Evolutionary conservation across 2,797 vertebrate genomes (phyloP).

Genomic region (Phataginus tricuspis): DNA sequence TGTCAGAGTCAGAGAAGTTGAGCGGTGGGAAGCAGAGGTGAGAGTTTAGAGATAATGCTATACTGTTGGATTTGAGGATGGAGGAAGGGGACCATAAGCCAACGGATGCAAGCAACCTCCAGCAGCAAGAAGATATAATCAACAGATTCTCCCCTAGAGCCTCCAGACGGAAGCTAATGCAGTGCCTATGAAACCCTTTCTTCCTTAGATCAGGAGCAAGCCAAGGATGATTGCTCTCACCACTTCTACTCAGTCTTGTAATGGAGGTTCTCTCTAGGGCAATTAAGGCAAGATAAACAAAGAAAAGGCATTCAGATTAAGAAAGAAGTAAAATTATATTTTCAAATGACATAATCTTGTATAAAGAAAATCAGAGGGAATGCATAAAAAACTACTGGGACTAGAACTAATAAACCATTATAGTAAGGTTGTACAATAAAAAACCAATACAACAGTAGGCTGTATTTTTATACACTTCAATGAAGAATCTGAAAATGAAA

Average conservation of each 20-base stretch:
- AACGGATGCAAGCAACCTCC: neutral
- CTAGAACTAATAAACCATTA: neutral
- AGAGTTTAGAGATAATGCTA: neutral
- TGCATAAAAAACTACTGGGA: neutral
- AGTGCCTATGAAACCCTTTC: neutral
- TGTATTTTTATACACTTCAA: neutral
- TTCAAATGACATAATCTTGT: neutral
- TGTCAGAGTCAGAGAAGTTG: neutral
- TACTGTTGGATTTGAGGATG: neutral
- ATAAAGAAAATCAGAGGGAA: neutral
- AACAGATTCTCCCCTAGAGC: neutral
- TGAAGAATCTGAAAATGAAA: neutral
- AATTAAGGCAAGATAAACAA: neutral
- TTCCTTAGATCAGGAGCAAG: neutral
- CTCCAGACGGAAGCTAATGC: neutral
- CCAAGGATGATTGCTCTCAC: neutral
- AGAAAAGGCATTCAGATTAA: neutral
- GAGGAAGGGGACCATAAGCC: neutral
- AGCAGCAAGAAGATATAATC: neutral
- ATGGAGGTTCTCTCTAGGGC: neutral
- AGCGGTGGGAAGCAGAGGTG: neutral
- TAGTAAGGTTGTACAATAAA: neutral
- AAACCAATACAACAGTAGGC: neutral
- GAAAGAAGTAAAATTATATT: neutral
- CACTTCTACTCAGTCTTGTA: neutral